Conservation (phyloP, 1,140 invertebrate species). For the Zaprionus nigranus region DNA sequence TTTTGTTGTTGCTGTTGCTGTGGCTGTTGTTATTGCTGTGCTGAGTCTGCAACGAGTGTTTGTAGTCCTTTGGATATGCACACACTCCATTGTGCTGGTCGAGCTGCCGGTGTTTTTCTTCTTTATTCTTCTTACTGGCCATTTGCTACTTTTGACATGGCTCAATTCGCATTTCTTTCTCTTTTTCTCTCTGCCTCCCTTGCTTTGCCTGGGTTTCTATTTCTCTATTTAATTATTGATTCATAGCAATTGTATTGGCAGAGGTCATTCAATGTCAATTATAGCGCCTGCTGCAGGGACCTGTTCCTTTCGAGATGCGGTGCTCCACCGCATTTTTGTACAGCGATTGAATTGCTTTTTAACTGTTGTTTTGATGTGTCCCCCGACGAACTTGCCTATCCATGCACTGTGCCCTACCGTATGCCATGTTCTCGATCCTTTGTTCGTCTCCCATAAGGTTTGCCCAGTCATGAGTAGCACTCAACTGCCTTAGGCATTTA, state of each 20-base stretch:
- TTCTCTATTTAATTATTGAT: conserved; percentile 77
- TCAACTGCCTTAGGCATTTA: conserved; percentile 47
- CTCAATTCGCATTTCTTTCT: conserved; percentile 33
- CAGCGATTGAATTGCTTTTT: conserved; percentile 72
- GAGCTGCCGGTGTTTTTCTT: conserved; percentile 55
- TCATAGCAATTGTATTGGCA: conserved; percentile 61
- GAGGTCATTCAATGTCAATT: conserved; percentile 76
- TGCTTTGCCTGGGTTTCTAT: conserved; percentile 25
- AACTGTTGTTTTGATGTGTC: conserved; percentile 54
- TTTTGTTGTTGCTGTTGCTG: conserved; percentile 25
- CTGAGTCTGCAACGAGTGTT: conserved; percentile 50
- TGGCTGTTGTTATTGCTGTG: conserved; percentile 25
- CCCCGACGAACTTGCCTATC: conserved; percentile 21
- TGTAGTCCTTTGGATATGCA: conserved; percentile 47
- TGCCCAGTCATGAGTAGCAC: conserved; percentile 62
- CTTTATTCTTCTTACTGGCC: conserved; percentile 58
- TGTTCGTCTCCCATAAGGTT: conserved; percentile 39
- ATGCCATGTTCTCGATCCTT: conserved; percentile 16
- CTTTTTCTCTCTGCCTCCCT: background rate
- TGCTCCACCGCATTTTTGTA: conserved; percentile 40
- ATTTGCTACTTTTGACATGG: conserved; percentile 56
- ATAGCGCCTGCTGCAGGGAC: conserved; percentile 10
- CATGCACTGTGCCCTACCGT: background rate
- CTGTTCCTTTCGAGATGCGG: conserved; percentile 53
- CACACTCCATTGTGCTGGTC: conserved; percentile 58